Evolutionary conservation across 2,113 vertebrate species (phyloP).

Genomic region (Callocephalon fimbriatum): DNA sequence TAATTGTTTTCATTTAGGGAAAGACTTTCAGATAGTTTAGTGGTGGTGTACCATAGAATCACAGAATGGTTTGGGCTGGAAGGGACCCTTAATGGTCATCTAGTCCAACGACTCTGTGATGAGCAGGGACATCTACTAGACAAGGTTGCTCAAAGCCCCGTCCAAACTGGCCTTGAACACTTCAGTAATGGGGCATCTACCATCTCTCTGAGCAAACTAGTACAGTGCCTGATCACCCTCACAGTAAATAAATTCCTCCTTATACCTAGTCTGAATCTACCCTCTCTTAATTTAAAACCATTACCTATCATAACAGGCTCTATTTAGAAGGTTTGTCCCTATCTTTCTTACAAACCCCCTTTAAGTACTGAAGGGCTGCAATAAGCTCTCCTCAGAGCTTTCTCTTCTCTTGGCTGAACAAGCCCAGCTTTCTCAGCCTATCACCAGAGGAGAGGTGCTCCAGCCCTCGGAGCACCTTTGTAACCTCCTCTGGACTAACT

Average conservation of each 20-base stretch:
- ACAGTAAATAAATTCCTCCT: background rate
- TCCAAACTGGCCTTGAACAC: background rate
- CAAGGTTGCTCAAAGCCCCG: background rate
- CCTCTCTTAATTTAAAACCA: background rate
- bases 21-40: background rate
- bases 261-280: background rate
- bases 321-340: background rate
- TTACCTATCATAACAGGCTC: rapidly evolving
- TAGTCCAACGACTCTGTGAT: background rate
- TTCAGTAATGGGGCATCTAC: background rate
- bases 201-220: background rate
- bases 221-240: background rate
- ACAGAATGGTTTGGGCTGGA: background rate
- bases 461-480: rapidly evolving
- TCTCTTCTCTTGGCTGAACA: background rate
- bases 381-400: background rate
- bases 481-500: background rate
- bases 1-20: background rate
- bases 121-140: background rate
- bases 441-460: background rate
- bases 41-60: background rate
- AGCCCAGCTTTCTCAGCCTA: background rate
- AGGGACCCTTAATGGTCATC: background rate
- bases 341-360: background rate
- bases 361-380: background rate